Percentiles rank a stretch among this genome's conserved stretches.
phyloP scores from a whole-genome alignment of 1,140 invertebrate species.

The Trichogramma pretiosum region DNA sequence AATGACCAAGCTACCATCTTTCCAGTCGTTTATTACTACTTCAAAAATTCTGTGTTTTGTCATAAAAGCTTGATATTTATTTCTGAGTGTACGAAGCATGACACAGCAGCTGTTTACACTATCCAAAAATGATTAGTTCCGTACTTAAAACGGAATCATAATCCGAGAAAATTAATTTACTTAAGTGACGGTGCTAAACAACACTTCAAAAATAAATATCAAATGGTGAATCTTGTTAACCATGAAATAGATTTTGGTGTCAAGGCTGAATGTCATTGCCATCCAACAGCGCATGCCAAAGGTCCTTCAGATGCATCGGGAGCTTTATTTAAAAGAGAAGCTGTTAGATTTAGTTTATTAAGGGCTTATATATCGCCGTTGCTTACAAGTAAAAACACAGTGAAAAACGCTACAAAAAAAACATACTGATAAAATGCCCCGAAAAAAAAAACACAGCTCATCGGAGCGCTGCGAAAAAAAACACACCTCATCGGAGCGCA shows the following conservation, averaged over 20 bases:
- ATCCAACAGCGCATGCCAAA: conserved; percentile 29
- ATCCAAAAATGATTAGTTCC: neutral
- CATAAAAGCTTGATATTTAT: neutral
- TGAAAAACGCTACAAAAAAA: no score
- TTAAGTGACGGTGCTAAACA: conserved; percentile 16
- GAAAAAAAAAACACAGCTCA: no score
- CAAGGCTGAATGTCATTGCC: conserved; percentile 28
- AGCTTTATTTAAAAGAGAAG: conserved; percentile 19
- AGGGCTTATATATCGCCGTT: no score
- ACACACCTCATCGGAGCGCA: no score
- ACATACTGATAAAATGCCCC: no score
- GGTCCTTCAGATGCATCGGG: conserved; percentile 21
- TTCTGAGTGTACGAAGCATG: neutral
- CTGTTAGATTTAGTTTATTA: neutral
- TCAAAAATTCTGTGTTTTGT: no score
- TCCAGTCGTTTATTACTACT: no score
- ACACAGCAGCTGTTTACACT: neutral
- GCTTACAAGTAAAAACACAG: no score
- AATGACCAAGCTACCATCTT: neutral
- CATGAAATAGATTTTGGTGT: conserved; percentile 22
- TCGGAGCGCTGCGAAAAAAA: no score
- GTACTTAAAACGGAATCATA: neutral
- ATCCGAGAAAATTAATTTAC: conserved; percentile 17
- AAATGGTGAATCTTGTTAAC: conserved; percentile 19
- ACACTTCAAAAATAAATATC: conserved; percentile 23